These are phyloP conservation scores for Paracentrotus lividus DNA, from an alignment of 53 echinoderm and acorn worm genomes.

Conservation along the genomic window DNA sequence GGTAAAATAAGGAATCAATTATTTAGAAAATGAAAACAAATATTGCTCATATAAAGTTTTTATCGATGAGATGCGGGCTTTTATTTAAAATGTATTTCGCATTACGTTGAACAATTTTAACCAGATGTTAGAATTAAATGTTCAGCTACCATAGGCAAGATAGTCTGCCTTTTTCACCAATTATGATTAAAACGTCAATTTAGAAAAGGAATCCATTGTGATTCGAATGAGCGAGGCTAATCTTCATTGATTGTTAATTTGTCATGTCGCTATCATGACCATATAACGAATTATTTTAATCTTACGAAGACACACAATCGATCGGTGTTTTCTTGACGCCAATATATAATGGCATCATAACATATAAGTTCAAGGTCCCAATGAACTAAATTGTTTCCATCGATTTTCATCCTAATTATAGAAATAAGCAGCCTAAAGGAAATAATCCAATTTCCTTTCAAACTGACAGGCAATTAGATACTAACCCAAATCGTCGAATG, in stretches of 20 bases:
- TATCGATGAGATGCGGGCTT: too few species aligned
- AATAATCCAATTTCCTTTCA: background rate
- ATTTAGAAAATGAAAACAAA: too few species aligned
- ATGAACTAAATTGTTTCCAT: background rate
- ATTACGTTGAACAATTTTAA: too few species aligned
- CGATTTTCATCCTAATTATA: background rate
- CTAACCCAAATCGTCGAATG: background rate
- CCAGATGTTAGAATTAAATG: too few species aligned
- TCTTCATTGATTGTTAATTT: background rate
- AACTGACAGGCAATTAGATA: background rate
- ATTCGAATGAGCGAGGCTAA: background rate
- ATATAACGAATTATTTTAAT: slow-evolving; percentile 8
- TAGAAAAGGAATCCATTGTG: background rate
- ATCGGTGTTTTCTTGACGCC: background rate
- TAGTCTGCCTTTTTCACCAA: background rate
- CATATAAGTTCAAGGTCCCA: background rate
- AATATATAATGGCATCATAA: background rate
- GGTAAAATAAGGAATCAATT: too few species aligned
- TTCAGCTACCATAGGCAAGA: too few species aligned
- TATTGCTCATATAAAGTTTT: too few species aligned
- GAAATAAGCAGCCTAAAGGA: background rate
- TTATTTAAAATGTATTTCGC: too few species aligned
- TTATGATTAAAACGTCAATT: background rate
- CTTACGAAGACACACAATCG: background rate
- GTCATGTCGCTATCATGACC: background rate